Evolutionary conservation across 30 jellyfish, hydroid and myxozoan species (phyloP), one percentile per base, ranked within the genome.

Genomic region (Aurelia aurita): DNA sequence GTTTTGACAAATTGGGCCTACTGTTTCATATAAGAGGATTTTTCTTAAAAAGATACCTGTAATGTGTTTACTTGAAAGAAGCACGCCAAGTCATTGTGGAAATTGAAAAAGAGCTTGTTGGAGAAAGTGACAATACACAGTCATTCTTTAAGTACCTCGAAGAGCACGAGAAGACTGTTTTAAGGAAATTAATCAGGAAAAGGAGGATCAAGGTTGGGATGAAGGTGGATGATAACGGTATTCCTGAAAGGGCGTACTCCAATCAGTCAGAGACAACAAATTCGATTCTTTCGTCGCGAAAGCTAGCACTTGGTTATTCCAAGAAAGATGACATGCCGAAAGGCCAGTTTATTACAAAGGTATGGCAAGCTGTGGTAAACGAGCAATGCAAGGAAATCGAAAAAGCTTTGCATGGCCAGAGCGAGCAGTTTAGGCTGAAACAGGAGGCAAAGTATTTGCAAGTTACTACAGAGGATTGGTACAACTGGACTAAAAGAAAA

Each of bases 291-390:
- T 19, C 82, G 5, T 3, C 82, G 20, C 35, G 82, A 25, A 69
- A 69, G 45, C 19, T 46, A 25, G 62, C 82, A n/a, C 82, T 69
- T 16, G 64, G 82, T 3, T 69, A 69, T 12, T 23, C 82, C 5
- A 69, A 69, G 45, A 69, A 69, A 26, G 82, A 69, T 28, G 65
- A 69, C 64, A 21, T 69, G 27, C 34, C 82, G 22, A 69, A 69
- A 16, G 45, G 25, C 3, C 62, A 23, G 12, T 35, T 35, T 35
- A 35, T 35, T 13, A 35, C 10, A 3, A 35, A 35, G 12, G 47
- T 35, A 35, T 35, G 47, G 47, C 47, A 5, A 35, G 47, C 47
- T 11, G 47, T 35, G 47, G 47, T 35, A 35, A 35, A 4, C 47
- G 47, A 35, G 7, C 47, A 35, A 35, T 35, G 47, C 6, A 5